These are phyloP conservation scores for Drosophila mayaguana DNA, from an alignment of 2,888 invertebrate species.

Conservation along the genomic window DNA sequence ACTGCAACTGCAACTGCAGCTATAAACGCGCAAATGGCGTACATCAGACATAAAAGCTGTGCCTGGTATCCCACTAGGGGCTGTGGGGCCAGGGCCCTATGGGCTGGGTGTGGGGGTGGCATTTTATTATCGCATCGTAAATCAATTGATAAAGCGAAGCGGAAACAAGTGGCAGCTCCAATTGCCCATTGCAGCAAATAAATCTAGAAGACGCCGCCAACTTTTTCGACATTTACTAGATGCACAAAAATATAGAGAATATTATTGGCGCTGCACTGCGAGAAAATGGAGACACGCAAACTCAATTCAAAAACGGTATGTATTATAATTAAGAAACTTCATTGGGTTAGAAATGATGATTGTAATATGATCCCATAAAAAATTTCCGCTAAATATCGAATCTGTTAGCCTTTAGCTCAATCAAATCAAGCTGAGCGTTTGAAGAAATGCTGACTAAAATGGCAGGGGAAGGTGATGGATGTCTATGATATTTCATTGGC, in stretches of 20 bases:
- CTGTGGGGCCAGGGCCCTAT: background rate
- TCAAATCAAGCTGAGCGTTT: too few species aligned
- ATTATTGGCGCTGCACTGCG: conserved; percentile 25
- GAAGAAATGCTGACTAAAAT: too few species aligned
- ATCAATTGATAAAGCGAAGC: conserved; percentile 81
- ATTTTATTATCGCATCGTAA: conserved; percentile 73
- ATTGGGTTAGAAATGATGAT: too few species aligned
- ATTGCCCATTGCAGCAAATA: conserved; percentile 72
- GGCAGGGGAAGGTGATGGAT: too few species aligned
- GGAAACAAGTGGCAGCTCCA: conserved; percentile 80
- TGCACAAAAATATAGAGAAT: conserved; percentile 16
- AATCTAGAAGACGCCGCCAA: conserved; percentile 61
- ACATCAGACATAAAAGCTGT: conserved; percentile 57
- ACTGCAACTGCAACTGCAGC: conserved; percentile 20
- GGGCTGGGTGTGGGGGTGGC: background rate
- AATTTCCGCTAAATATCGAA: too few species aligned
- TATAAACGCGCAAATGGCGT: conserved; percentile 64
- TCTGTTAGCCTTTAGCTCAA: too few species aligned
- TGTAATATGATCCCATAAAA: too few species aligned
- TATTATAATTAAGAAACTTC: too few species aligned
- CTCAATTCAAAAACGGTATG: background rate
- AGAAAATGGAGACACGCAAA: background rate
- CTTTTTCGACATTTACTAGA: conserved; percentile 63
- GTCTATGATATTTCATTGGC: too few species aligned
- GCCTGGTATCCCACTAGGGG: conserved; percentile 17